Conservation (phyloP, 2,113 vertebrate genomes). For the Tricholaema leucomelas region DNA sequence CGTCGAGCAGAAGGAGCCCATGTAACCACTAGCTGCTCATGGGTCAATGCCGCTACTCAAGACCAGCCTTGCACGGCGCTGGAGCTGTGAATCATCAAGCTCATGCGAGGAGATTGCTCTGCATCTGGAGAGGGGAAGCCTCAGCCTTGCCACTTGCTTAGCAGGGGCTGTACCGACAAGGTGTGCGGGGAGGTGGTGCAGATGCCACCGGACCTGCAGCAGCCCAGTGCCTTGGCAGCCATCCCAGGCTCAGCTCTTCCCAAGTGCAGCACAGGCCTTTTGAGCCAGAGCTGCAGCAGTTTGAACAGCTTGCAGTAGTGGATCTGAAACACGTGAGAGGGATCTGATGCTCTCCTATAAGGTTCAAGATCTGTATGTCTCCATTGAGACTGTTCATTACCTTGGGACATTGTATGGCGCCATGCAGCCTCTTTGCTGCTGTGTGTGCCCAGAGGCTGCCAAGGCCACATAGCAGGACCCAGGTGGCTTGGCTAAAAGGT, state of each 20-base stretch:
- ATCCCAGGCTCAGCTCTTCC: rapidly evolving
- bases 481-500: neutral
- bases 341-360: neutral
- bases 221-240: neutral
- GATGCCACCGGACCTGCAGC: rapidly evolving
- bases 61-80: neutral
- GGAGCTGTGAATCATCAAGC: neutral
- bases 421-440: neutral
- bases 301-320: rapidly evolving
- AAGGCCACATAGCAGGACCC: neutral
- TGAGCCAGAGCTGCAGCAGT: neutral
- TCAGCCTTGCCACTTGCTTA: neutral
- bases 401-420: rapidly evolving
- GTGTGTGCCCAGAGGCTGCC: neutral
- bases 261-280: rapidly evolving
- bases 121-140: neutral
- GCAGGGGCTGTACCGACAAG: rapidly evolving
- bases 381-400: neutral
- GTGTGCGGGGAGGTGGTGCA: rapidly evolving
- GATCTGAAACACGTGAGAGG: neutral
- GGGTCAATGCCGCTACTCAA: neutral
- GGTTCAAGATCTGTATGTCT: neutral
- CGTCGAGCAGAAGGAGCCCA: neutral
- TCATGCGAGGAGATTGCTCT: rapidly evolving
- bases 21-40: neutral